Conservation (phyloP, 2,888 invertebrate genomes). For the Matsumyia berberina region DNA sequence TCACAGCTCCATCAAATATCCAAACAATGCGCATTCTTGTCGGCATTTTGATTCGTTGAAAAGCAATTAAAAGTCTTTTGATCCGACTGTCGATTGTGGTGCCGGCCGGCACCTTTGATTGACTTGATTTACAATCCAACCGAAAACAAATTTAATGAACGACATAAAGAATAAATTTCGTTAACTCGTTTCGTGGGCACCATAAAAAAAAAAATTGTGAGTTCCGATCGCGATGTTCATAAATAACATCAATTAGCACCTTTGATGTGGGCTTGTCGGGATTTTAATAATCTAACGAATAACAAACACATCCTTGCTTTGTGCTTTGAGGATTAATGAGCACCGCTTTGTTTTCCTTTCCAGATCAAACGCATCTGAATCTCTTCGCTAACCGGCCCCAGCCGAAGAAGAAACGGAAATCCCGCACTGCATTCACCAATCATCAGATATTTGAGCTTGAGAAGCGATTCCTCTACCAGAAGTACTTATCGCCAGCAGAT, state of each 20-base stretch:
- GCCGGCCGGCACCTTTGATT: constrained; percentile 71
- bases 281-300: constrained; percentile 51
- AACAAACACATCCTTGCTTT: constrained; percentile 66
- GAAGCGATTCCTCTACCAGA: constrained; percentile 98
- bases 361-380: constrained; percentile 95
- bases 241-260: constrained; percentile 71
- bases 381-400: constrained; percentile 95
- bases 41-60: constrained; percentile 68
- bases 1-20: constrained; percentile 38
- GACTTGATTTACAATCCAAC: constrained; percentile 66
- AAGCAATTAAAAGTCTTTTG: constrained; percentile 74
- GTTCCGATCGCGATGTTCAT: constrained; percentile 51
- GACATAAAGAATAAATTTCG: constrained; percentile 53
- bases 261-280: constrained; percentile 57
- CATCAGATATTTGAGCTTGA: constrained; percentile 99
- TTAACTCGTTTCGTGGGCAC: constrained; percentile 58
- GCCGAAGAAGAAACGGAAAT: constrained; percentile 98
- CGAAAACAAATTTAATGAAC: constrained; percentile 61
- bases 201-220: constrained; percentile 29
- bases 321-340: constrained; percentile 46
- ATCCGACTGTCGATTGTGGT: constrained; percentile 66
- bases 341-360: constrained; percentile 30
- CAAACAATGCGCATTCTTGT: constrained; percentile 46
- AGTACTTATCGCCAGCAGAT: constrained; percentile 98
- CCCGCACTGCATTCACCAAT: constrained; percentile 98